Percentiles rank a stretch among this genome's conserved stretches.
These are phyloP conservation scores for Coregonus ussuriensis DNA, from an alignment of 2,797 vertebrate genomes.

Conservation along the genomic window DNA sequence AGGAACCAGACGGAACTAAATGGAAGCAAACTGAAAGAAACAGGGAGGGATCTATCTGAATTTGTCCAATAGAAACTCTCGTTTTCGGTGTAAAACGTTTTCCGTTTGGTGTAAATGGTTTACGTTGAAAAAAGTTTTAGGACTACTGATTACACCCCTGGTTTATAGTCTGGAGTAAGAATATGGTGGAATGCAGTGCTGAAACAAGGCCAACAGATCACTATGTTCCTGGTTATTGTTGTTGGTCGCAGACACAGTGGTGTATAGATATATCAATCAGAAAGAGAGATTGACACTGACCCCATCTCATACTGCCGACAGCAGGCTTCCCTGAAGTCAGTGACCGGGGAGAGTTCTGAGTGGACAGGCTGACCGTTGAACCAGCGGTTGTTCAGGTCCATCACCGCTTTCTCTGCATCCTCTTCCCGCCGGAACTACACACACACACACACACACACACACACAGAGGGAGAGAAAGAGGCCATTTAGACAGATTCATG, in stretches of 20 bases:
- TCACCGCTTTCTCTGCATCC: slow-evolving; percentile 96
- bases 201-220: neutral
- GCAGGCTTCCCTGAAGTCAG: slow-evolving; percentile 98
- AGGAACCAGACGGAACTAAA: neutral
- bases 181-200: neutral
- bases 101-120: too few species aligned
- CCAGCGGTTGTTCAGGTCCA: slow-evolving; percentile 98
- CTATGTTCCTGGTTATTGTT: neutral
- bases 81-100: neutral
- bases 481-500: neutral
- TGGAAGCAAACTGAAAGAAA: too few species aligned
- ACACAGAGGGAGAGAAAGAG: neutral
- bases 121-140: too few species aligned
- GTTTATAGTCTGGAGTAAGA: neutral
- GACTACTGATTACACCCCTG: too few species aligned
- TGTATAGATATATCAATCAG: neutral
- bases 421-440: slow-evolving; percentile 93
- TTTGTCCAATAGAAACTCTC: neutral
- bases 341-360: slow-evolving; percentile 87
- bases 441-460: neutral
- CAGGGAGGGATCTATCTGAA: too few species aligned
- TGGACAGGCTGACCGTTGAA: slow-evolving; percentile 95
- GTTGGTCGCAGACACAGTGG: neutral
- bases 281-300: slow-evolving; percentile 66
- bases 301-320: slow-evolving; percentile 99